These are phyloP conservation scores for Psylliodes chrysocephalus DNA, from an alignment of 2,888 invertebrate genomes.

Conservation along the genomic window DNA sequence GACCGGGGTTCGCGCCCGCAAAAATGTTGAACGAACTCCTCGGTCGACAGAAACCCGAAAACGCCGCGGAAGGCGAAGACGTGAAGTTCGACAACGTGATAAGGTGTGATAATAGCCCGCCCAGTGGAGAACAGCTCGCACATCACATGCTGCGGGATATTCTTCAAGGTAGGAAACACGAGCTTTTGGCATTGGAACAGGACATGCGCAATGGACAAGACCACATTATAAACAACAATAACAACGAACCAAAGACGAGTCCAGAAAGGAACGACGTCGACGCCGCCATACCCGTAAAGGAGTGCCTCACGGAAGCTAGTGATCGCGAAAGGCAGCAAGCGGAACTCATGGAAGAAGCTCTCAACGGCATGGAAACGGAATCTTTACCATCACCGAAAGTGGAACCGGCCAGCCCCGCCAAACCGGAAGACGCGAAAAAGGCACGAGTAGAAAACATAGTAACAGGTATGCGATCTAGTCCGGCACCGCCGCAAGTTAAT, in stretches of 20 bases:
- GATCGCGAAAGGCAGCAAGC: slow-evolving; percentile 64
- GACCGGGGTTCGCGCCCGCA: slow-evolving; percentile 86
- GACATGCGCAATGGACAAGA: slow-evolving; percentile 70
- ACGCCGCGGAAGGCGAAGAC: slow-evolving; percentile 63
- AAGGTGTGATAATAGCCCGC: slow-evolving; percentile 69
- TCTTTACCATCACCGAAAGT: slow-evolving; percentile 70
- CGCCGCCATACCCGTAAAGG: slow-evolving; percentile 58
- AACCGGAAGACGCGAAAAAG: slow-evolving; percentile 81
- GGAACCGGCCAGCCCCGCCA: slow-evolving; percentile 70
- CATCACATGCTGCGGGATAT: slow-evolving; percentile 92
- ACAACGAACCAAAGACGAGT: slow-evolving; percentile 67
- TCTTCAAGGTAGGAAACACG: slow-evolving; percentile 88
- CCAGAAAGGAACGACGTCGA: slow-evolving; percentile 56
- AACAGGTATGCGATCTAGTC: slow-evolving; percentile 90
- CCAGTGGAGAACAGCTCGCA: slow-evolving; percentile 69
- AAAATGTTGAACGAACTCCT: slow-evolving; percentile 93
- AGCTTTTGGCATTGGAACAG: slow-evolving; percentile 77
- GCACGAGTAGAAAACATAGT: slow-evolving; percentile 96
- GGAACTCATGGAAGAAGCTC: slow-evolving; percentile 70
- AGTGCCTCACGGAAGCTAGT: slow-evolving; percentile 73
- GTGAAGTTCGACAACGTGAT: slow-evolving; percentile 63
- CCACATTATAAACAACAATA: slow-evolving; percentile 64
- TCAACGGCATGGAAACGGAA: slow-evolving; percentile 71
- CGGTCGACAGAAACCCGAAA: slow-evolving; percentile 74
- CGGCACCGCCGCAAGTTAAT: slow-evolving; percentile 84